phyloP scores from a whole-genome alignment of 2,888 invertebrate genomes.

The Pomacea canaliculata region DNA sequence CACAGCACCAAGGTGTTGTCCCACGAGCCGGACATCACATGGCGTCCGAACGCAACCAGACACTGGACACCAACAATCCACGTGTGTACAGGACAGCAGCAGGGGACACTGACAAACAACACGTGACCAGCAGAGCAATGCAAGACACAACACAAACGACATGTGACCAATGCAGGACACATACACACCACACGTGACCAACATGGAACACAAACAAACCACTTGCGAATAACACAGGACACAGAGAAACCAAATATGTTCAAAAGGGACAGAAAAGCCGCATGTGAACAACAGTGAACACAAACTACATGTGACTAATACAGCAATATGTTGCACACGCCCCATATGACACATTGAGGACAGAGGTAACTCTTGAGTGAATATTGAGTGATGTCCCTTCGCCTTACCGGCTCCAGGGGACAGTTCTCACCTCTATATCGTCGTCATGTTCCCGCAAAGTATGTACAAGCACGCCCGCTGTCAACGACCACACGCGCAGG shows the following conservation, averaged over 20 bases:
- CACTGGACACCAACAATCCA: constrained; percentile 43
- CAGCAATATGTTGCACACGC: no score
- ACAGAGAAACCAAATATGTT: no score
- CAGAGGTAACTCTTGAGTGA: no score
- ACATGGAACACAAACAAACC: no score
- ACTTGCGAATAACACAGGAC: no score
- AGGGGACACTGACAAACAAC: background rate
- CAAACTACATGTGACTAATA: no score
- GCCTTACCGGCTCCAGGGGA: no score
- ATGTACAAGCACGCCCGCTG: constrained; percentile 46
- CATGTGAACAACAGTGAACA: no score
- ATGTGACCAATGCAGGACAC: no score
- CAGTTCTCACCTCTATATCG: constrained; percentile 61
- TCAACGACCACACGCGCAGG: constrained; percentile 57
- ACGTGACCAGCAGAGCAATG: background rate
- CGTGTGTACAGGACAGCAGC: constrained; percentile 17
- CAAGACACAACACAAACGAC: background rate
- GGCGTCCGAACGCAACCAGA: constrained; percentile 45
- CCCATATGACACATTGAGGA: no score
- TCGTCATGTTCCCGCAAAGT: constrained; percentile 58
- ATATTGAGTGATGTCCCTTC: no score
- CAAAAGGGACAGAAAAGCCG: no score
- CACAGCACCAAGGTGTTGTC: constrained; percentile 60
- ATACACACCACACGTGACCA: background rate
- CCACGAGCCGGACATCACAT: constrained; percentile 61